Percentiles rank a stretch among this genome's conserved stretches.
Evolutionary conservation across 2,797 vertebrate genomes (phyloP).

Genomic region (Lacerta viridis): DNA sequence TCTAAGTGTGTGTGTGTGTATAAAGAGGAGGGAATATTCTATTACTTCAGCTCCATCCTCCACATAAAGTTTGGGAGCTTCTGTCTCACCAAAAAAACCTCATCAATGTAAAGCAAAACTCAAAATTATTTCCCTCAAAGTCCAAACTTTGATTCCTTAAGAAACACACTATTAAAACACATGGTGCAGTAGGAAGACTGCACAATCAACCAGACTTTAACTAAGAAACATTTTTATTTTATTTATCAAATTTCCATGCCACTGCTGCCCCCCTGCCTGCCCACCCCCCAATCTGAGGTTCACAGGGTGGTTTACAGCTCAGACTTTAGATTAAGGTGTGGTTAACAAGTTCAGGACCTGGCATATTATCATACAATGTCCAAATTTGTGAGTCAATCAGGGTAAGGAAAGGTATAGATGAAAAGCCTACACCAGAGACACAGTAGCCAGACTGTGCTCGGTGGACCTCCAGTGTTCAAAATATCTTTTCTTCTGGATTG

Average conservation of each 20-base stretch:
- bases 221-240: background rate
- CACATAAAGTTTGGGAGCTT: background rate
- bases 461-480: background rate
- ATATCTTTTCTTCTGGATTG: background rate
- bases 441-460: background rate
- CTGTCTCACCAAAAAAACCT: background rate
- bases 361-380: background rate
- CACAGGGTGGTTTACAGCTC: background rate
- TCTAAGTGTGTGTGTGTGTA: no score
- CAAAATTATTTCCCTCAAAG: slow-evolving; percentile 5
- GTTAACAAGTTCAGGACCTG: background rate
- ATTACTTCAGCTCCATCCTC: background rate
- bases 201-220: background rate
- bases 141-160: background rate
- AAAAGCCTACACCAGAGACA: background rate
- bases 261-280: no score
- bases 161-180: background rate
- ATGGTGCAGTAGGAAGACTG: background rate
- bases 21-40: background rate
- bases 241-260: no score
- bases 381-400: background rate
- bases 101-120: background rate
- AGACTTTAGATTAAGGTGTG: background rate
- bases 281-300: no score
- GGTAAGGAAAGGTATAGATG: background rate